Conservation (phyloP, 2,113 vertebrate genomes). For the Burhinus oedicnemus region DNA sequence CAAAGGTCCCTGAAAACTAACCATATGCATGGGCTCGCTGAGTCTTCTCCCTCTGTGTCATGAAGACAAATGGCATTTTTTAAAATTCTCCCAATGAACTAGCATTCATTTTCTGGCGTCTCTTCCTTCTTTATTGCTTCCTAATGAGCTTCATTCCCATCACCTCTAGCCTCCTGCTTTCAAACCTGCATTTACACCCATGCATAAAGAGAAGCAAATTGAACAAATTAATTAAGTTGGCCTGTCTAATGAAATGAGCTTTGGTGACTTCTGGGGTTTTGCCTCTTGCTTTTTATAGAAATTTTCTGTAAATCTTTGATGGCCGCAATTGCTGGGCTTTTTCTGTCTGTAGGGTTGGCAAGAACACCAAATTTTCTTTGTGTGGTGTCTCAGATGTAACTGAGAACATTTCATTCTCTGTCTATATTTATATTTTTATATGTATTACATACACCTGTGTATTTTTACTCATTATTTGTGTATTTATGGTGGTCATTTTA, state of each 20-base stretch:
- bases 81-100: slow-evolving; percentile 46
- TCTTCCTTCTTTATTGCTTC: slow-evolving; percentile 59
- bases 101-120: slow-evolving; percentile 47
- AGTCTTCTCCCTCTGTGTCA: slow-evolving; percentile 65
- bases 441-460: background rate
- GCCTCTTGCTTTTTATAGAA: background rate
- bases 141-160: slow-evolving; percentile 68
- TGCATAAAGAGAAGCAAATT: background rate
- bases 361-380: background rate
- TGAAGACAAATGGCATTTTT: slow-evolving; percentile 74
- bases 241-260: background rate
- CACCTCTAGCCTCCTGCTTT: slow-evolving; percentile 36
- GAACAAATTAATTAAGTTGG: slow-evolving; percentile 29
- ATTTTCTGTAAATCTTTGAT: background rate
- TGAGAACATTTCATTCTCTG: background rate
- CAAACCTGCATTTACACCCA: background rate
- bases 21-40: slow-evolving; percentile 25
- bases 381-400: background rate
- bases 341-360: background rate
- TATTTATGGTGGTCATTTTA: background rate
- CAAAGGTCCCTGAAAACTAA: slow-evolving; percentile 59
- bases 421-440: background rate
- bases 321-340: background rate
- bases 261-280: background rate
- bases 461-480: slow-evolving; percentile 36